Evolutionary conservation across 2,113 vertebrate species (phyloP).

Genomic region (Prionailurus viverrinus): DNA sequence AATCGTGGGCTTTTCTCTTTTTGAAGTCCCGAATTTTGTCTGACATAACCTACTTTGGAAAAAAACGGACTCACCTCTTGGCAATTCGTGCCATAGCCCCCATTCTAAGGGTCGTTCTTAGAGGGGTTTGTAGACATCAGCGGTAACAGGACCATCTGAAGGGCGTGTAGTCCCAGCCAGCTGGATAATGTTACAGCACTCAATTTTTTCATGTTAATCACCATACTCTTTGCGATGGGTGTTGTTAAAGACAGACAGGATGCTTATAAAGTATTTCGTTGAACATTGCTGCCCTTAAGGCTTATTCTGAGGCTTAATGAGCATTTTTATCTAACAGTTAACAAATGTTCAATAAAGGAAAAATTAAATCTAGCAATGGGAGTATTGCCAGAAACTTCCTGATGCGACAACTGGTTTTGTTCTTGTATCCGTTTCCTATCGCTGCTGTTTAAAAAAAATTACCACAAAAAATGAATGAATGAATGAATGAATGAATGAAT

Average conservation of each 20-base stretch:
- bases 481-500: not conserved
- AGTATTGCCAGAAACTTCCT: not conserved
- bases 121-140: not conserved
- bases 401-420: not conserved
- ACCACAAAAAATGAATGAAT: not conserved
- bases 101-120: not conserved
- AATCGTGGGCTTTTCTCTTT: not conserved
- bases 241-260: slow-evolving; percentile 34
- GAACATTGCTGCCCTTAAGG: not conserved
- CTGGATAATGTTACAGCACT: not conserved
- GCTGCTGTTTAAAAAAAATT: not conserved
- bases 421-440: not conserved
- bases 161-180: not conserved
- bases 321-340: slow-evolving; percentile 24
- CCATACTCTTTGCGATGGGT: not conserved
- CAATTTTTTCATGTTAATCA: slow-evolving; percentile 33
- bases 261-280: slow-evolving; percentile 20
- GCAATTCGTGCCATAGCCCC: not conserved
- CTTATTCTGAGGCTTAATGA: not conserved
- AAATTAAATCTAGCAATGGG: slow-evolving; percentile 18
- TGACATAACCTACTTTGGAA: slow-evolving; percentile 4
- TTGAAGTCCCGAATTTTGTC: not conserved
- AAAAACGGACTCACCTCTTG: not conserved
- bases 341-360: slow-evolving; percentile 49
- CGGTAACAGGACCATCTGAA: not conserved